Base-by-base conservation (phyloP, 2,888 invertebrate species). In the Acanthosepion lycidas region DNA sequence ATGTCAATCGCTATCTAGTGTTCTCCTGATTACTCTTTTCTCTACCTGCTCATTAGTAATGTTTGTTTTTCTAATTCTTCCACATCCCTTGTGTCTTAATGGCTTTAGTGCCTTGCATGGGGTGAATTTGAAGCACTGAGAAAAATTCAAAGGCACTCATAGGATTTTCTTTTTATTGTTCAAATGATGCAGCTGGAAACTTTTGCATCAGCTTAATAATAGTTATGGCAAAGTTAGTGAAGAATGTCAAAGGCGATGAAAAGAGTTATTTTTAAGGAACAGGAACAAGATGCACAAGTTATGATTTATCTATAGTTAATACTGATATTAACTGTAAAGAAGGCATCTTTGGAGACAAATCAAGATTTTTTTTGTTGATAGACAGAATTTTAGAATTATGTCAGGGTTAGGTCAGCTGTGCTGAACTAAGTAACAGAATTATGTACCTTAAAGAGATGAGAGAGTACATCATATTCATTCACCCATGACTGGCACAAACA, bases 401-500 rank as follows among this genome's bases (percentile, higher is more conserved):
- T 78, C 78, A 78, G 78, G n/a, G 78, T 78, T 33, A 78, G n/a
- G n/a, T 78, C 78, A n/a, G 78, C n/a, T 15, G 18, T 15, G 78
- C 78, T 33, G 78, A 78, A 78, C n/a, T 18, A n/a, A 78, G 78
- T 78, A 78, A 78, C 78, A 33, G 78, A 78, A 78, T 78, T 78
- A 78, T 78, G n/a, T 78, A 78, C 78, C 78, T 78, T 78, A n/a
- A 78, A 78, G n/a, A 78, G 78, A 78, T 78, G 78, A 78, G 33
- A 78, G 78, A 78, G 78, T 33, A 12, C 33, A n/a, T 78, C 78
- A 78, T 78, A 33, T n/a, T n/a, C 78, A n/a, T 15, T 78, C 78
- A 78, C 78, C 78, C 78, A n/a, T 78, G 33, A 78, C 78, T 78
- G 78, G 33, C n/a, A 78, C n/a, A 78, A 78, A 78, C 78, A 33